A percentile compares a stretch with the other conserved stretches of the same genome.
Evolutionary conservation across 2,113 vertebrate species (phyloP).

Genomic region (Notiomystis cincta): DNA sequence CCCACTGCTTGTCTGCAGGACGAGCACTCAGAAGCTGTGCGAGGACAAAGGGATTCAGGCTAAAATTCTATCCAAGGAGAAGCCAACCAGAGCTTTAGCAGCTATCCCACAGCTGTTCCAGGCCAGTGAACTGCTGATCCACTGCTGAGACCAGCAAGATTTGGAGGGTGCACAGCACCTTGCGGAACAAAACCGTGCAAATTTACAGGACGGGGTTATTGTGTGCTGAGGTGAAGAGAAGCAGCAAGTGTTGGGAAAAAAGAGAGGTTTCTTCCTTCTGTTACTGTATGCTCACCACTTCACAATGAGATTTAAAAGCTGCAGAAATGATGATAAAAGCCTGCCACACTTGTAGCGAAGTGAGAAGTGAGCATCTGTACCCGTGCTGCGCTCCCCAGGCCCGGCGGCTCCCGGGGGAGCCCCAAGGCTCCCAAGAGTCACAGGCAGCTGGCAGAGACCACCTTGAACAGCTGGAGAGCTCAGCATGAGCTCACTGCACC

Average conservation of each 20-base stretch:
- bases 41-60: background rate
- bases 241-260: fast-evolving
- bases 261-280: background rate
- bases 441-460: fast-evolving
- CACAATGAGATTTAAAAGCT: background rate
- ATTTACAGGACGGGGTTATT: background rate
- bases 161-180: background rate
- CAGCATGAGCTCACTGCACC: background rate
- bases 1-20: background rate
- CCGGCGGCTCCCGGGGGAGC: fast-evolving
- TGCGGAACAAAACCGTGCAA: background rate
- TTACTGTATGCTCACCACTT: background rate
- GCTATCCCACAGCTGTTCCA: background rate
- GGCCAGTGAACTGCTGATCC: background rate
- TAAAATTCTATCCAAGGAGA: background rate
- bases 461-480: background rate
- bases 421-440: background rate
- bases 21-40: background rate
- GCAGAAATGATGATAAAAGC: background rate
- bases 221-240: background rate
- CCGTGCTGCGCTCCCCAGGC: background rate
- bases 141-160: background rate
- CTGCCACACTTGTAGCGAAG: background rate
- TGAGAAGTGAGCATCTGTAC: background rate
- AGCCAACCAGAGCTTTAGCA: background rate